phyloP scores from a whole-genome alignment of 1,140 invertebrate genomes.

The Orchesella cincta region DNA sequence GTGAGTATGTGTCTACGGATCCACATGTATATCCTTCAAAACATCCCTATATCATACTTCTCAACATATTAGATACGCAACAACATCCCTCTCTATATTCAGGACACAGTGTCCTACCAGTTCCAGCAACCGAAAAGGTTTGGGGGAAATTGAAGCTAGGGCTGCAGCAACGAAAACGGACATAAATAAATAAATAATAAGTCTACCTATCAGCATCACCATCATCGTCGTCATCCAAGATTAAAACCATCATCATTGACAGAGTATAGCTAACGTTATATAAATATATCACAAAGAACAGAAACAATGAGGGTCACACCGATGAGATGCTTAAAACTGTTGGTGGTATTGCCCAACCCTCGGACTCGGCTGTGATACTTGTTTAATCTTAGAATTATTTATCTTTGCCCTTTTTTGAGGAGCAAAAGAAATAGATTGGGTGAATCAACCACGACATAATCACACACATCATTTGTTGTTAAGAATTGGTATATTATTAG shows the following conservation, averaged over 20 bases:
- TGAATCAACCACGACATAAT: too few species aligned
- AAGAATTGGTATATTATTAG: too few species aligned
- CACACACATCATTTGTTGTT: too few species aligned
- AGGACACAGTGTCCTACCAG: not conserved
- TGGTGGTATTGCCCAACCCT: not conserved
- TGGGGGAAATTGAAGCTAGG: conserved; percentile 6
- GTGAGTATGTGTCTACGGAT: not conserved
- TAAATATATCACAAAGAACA: not conserved
- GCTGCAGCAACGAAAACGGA: not conserved
- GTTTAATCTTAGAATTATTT: not conserved
- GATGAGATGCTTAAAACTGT: not conserved
- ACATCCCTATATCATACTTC: not conserved
- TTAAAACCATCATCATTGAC: not conserved
- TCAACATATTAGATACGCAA: conserved; percentile 9
- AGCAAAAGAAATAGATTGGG: too few species aligned
- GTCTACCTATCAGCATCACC: not conserved
- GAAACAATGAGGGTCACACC: not conserved
- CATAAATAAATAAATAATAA: conserved; percentile 23
- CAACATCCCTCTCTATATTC: conserved; percentile 10
- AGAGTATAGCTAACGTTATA: not conserved
- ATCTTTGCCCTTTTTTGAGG: too few species aligned
- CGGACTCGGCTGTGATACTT: not conserved
- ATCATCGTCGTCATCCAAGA: too few species aligned
- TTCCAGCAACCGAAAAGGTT: not conserved
- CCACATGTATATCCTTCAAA: not conserved